These are phyloP conservation scores for Spilosoma lubricipeda DNA, from an alignment of 2,888 invertebrate genomes.

Conservation along the genomic window DNA sequence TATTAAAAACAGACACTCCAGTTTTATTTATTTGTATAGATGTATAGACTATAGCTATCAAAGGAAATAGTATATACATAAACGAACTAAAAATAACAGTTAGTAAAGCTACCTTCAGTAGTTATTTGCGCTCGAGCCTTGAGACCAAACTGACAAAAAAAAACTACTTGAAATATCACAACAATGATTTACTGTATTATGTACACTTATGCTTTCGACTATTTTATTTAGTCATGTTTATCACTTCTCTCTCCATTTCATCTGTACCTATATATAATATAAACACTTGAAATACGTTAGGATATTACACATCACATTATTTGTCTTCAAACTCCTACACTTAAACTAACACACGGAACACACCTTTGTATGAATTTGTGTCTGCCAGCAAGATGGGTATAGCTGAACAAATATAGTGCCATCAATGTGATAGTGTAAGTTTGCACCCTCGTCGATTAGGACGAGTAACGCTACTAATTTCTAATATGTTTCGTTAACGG, in stretches of 20 bases:
- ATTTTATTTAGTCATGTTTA: neutral
- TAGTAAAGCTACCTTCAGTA: neutral
- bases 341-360: slow-evolving; percentile 51
- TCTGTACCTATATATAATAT: neutral
- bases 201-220: neutral
- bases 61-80: neutral
- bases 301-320: slow-evolving; percentile 24
- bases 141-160: neutral
- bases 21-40: neutral
- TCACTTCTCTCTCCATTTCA: slow-evolving; percentile 1
- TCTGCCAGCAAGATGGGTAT: slow-evolving; percentile 3
- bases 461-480: slow-evolving; percentile 79
- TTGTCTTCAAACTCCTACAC: slow-evolving; percentile 46
- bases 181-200: neutral
- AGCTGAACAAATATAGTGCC: slow-evolving; percentile 52
- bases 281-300: slow-evolving; percentile 27
- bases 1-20: no score
- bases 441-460: slow-evolving; percentile 72
- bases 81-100: neutral
- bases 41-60: neutral
- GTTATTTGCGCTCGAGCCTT: neutral
- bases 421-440: slow-evolving; percentile 76
- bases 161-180: neutral
- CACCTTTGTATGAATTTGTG: slow-evolving; percentile 26
- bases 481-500: slow-evolving; percentile 82